These are phyloP conservation scores for Piaya cayana DNA, from an alignment of 2,113 vertebrate species.

Conservation along the genomic window DNA sequence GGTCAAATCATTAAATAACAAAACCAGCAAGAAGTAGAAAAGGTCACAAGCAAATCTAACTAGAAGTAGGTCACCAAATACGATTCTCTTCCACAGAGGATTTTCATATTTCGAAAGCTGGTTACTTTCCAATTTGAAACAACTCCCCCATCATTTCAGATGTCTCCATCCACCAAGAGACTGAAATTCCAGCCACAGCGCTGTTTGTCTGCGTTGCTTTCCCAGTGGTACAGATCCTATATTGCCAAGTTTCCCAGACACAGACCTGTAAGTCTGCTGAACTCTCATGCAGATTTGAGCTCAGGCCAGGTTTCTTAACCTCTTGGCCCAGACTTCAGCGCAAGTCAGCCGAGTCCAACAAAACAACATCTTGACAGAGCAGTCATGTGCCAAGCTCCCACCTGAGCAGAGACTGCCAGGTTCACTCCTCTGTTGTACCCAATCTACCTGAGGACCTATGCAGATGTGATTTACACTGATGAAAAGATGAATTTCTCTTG, in stretches of 20 bases:
- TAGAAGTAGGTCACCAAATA: constrained; percentile 53
- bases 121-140: background rate
- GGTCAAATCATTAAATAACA: constrained; percentile 82
- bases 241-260: background rate
- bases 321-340: background rate
- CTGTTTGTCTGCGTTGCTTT: background rate
- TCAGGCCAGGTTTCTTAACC: background rate
- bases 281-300: accelerated
- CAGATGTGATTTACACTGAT: background rate
- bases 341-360: background rate
- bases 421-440: background rate
- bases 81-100: background rate
- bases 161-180: background rate
- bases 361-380: background rate
- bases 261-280: background rate
- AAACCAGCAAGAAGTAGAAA: constrained; percentile 77
- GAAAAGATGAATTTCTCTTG: background rate
- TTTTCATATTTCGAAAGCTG: background rate
- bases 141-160: background rate
- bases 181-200: background rate
- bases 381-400: accelerated
- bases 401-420: background rate
- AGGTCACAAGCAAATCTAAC: constrained; percentile 73
- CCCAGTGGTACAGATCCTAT: background rate
- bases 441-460: background rate